Percentiles rank a stretch among this genome's conserved stretches.
These are phyloP conservation scores for Scaptomyza pallida DNA, from an alignment of 1,140 invertebrate genomes.

Conservation along the genomic window DNA sequence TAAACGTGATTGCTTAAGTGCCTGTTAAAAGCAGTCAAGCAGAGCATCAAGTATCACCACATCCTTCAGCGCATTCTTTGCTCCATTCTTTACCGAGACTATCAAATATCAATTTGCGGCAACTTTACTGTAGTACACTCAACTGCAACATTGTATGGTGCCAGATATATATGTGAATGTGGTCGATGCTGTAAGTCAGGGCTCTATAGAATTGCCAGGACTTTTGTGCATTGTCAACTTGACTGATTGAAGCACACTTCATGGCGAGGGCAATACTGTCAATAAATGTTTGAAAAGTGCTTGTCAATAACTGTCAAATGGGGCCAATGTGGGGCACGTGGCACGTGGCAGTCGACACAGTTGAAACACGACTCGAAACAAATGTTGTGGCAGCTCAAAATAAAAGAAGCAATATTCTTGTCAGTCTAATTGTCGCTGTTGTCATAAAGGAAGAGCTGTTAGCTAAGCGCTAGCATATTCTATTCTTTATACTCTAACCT, in stretches of 20 bases:
- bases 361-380: constrained; percentile 25
- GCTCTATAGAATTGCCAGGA: constrained; percentile 13
- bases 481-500: background rate
- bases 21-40: constrained; percentile 8
- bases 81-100: background rate
- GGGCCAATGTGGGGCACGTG: constrained; percentile 26
- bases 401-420: constrained; percentile 38
- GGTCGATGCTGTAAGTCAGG: background rate
- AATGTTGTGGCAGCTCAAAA: constrained; percentile 19
- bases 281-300: constrained; percentile 65
- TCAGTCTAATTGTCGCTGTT: constrained; percentile 29
- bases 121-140: constrained; percentile 13
- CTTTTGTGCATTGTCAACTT: constrained; percentile 16
- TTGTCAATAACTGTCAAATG: constrained; percentile 57
- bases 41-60: constrained; percentile 1
- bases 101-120: constrained; percentile 38
- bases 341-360: constrained; percentile 51
- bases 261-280: constrained; percentile 48
- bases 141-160: constrained; percentile 24
- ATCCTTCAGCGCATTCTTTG: background rate
- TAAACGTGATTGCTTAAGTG: constrained; percentile 6
- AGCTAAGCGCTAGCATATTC: background rate
- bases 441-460: background rate
- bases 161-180: background rate
- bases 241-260: constrained; percentile 49